phyloP scores from a whole-genome alignment of 2,888 invertebrate species.

The Glyphotaelius pellucidus region DNA sequence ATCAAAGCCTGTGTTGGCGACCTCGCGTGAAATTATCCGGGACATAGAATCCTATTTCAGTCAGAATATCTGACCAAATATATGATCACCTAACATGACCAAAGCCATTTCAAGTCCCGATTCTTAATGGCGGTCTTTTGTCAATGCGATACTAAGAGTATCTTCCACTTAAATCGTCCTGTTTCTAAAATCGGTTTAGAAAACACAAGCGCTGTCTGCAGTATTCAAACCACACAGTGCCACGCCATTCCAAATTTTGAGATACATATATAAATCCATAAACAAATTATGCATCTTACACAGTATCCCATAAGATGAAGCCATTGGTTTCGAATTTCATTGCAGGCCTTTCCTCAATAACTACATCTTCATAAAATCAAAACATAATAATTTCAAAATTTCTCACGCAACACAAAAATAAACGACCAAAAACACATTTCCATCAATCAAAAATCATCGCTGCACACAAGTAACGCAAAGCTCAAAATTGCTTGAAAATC shows the following conservation, averaged over 20 bases:
- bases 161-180: no score
- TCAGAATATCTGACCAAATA: no score
- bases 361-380: constrained; percentile 18
- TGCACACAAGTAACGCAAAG: not conserved
- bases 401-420: constrained; percentile 14
- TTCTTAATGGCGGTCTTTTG: no score
- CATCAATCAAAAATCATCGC: not conserved
- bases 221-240: not conserved
- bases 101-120: no score
- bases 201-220: no score
- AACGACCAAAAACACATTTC: not conserved
- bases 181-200: no score
- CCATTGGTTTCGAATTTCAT: not conserved
- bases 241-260: not conserved
- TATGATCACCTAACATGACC: no score
- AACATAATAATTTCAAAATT: not conserved
- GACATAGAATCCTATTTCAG: no score
- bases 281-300: not conserved
- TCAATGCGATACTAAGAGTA: no score
- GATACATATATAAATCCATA: not conserved
- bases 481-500: not conserved
- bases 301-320: constrained; percentile 22
- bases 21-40: no score
- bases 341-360: constrained; percentile 2
- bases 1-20: no score